These are phyloP conservation scores for Gnathonemus longibarbis DNA, from an alignment of 2,113 vertebrate species.

Conservation along the genomic window DNA sequence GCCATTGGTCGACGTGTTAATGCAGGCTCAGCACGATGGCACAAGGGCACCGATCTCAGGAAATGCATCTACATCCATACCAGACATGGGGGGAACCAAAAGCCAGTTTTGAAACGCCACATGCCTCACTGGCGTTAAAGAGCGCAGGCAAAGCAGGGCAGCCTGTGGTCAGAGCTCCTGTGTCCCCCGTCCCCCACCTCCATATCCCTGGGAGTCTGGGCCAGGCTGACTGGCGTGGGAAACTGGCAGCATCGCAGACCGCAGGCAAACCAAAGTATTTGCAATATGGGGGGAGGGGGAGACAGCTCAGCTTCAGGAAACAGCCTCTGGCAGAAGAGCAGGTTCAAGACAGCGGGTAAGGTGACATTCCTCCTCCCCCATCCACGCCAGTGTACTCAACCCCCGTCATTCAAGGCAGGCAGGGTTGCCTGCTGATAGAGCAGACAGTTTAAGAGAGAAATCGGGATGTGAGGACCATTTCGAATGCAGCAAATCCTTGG, in stretches of 20 bases:
- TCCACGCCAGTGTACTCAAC: neutral
- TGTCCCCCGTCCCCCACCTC: neutral
- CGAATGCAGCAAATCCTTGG: neutral
- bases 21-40: neutral
- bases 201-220: neutral
- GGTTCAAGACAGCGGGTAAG: neutral
- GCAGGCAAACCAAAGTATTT: neutral
- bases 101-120: neutral
- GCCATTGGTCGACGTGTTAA: neutral
- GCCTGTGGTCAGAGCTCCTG: neutral
- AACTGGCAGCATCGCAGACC: neutral
- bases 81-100: neutral
- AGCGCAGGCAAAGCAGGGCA: neutral
- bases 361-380: neutral
- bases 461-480: neutral
- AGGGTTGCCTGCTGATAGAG: neutral
- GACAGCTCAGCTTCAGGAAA: neutral
- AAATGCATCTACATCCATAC: neutral
- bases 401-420: neutral
- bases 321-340: neutral
- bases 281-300: neutral
- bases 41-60: neutral
- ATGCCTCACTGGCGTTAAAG: neutral
- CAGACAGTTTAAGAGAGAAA: neutral
- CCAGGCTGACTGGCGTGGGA: neutral